These are phyloP conservation scores for Syrrhaptes paradoxus DNA, from an alignment of 2,113 vertebrate species.

Conservation along the genomic window DNA sequence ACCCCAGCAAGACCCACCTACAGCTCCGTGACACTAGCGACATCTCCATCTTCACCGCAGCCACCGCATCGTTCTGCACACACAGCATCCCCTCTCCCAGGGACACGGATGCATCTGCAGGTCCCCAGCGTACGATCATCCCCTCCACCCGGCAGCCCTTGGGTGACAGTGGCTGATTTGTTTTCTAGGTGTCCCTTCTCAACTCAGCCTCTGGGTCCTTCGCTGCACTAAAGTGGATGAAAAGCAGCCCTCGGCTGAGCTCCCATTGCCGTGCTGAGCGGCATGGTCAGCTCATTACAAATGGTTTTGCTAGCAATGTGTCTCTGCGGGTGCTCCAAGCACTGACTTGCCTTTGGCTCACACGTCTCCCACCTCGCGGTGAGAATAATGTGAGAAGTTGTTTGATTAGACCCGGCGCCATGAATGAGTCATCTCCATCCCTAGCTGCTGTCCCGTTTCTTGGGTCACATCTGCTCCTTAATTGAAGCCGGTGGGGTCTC, in stretches of 20 bases:
- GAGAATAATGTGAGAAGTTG: conserved; percentile 63
- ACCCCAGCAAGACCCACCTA: not conserved
- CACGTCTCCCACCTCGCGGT: conserved; percentile 32
- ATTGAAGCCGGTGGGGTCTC: conserved; percentile 26
- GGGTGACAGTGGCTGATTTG: not conserved
- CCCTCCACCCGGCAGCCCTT: not conserved
- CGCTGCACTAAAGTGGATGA: not conserved
- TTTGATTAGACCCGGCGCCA: conserved; percentile 56
- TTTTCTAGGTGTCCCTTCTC: not conserved
- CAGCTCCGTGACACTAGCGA: not conserved
- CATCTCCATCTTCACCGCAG: not conserved
- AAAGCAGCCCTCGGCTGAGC: conserved; percentile 17
- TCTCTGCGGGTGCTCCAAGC: conserved; percentile 24
- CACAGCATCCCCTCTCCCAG: not conserved
- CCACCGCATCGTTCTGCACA: accelerated
- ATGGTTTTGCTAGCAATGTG: not conserved
- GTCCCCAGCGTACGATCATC: accelerated
- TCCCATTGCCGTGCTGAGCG: not conserved
- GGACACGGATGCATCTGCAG: not conserved
- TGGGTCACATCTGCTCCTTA: conserved; percentile 48
- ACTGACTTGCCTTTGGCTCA: conserved; percentile 50
- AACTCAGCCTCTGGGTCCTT: not conserved
- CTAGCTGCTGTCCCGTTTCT: conserved; percentile 50
- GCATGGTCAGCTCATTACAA: conserved; percentile 47
- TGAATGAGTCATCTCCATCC: conserved; percentile 35